Base-by-base conservation (phyloP, 1,140 invertebrate species). In the Dreissena polymorpha region DNA sequence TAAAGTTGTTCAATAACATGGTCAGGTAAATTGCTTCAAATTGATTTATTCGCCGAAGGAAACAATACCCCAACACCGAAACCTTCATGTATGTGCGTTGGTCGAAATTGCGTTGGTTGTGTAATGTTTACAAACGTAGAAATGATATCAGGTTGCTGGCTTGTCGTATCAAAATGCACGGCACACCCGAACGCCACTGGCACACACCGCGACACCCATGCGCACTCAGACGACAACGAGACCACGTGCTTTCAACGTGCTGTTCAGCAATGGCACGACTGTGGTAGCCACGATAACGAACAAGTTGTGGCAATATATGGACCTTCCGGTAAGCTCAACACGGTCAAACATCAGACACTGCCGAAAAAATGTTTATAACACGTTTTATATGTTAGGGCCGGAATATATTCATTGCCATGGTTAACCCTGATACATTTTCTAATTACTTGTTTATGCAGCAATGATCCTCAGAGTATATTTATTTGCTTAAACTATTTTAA, bases 171-270 rank as follows among this genome's bases (percentile, higher is more conserved):
- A 18, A 71, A 79, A 39, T 88, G 87, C 60, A 65, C 69, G 2
- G 10, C 27, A 16, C 79, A 85, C 60, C 69, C 85, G 27, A 18
- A 14, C 12, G 50, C 60, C 16, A 69, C 69, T 14, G 84, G 84
- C 27, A 88, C 82, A 13, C 65, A 77, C 73, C 53, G 83, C 51
- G 87, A 88, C 60, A 78, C 55, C 8, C 75, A 79, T 60, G 65
- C 69, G 14, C 70, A 83, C 18, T 50, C 83, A 0, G 60, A 21
- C 16, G 55, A 64, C 18, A 68, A 85, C 65, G 85, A 88, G 72
- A 77, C 74, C 23, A 74, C 57, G 51, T 88, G 87, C 57, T 74
- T 86, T n/a, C 53, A 69, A 23, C 60, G 85, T 25, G 87, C 87
- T 51, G 72, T 83, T 5, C 57, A 57, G 25, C 60, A 83, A 69